Base-by-base conservation (phyloP, 2,797 vertebrate genomes). In the Galaxias olidus region DNA sequence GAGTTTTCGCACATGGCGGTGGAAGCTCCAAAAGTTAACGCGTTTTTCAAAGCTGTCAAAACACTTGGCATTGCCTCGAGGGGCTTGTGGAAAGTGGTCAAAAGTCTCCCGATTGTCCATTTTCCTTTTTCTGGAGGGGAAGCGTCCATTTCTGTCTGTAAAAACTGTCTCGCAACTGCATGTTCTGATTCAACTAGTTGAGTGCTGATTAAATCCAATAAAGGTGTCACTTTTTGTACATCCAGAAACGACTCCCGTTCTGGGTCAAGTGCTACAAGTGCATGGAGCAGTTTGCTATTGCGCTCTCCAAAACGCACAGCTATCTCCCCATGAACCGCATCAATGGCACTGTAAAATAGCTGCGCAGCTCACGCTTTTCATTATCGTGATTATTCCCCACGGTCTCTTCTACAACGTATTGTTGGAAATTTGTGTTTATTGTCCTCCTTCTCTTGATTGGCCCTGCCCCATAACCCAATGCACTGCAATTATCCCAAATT, bases 131-230 rank as follows among this genome's bases (percentile, higher is more conserved):
- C 44, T 46, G 44, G 44, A 46, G 44, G 13, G 44, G 13, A 46
- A 12, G 9, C 13, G 44, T 8, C 44, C 13, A 46, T 46, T 9
- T 12, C 44, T 46, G 44, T 59, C 56, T 10, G 46, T 66, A 56
- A 66, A 66, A 55, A 59, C 55, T 7, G 55, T n/a, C 64, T 59
- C 30, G 14, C 17, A 46, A 30, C 51, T 66, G 43, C 51, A 30
- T n/a, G 55, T 66, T 1, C 42, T 59, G 1, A 7, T 59, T 43
- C 51, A 49, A 65, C n/a, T n/a, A n/a, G n/a, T 65, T 45, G 44
- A 65, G 19, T 65, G 58, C n/a, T 58, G 63, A 44, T 65, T 65
- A 11, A 12, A 52, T n/a, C n/a, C n/a, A n/a, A n/a, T n/a, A n/a
- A n/a, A n/a, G n/a, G n/a, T n/a, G n/a, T n/a, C n/a, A n/a, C n/a